Evolutionary conservation across 37 sponge, comb jelly and placozoan genomes (phyloP), one percentile per base, ranked within the genome.

Genomic region (Halichondria panicea): DNA sequence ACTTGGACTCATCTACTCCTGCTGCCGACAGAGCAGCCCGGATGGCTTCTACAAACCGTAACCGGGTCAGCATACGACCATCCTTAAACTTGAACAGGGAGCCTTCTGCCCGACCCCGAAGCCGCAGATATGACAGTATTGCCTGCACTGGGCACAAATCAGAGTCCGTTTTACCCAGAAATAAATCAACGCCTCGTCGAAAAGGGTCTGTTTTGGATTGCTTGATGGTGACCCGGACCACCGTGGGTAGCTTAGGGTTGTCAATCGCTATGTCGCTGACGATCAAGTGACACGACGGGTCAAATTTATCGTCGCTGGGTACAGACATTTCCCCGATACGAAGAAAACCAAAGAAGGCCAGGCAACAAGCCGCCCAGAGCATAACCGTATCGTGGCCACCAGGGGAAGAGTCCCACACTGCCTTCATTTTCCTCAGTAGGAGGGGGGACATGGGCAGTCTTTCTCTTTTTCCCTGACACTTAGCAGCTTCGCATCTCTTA

Each of bases 271-370:
- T 22, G 61, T 72, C 82, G 27, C 41, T 36, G 36, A 37, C 27
- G 0, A 56, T 4, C 0, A 81, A 37, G 40, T 81, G 60, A n/a
- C 15, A 24, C 4, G 19, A 9, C n/a, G n/a, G n/a, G 40, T 81
- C 54, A 22, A 69, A 80, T 1, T 40, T 12, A 4, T 30, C n/a
- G 27, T 31, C 19, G 12, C 59, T 36, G 3, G 76, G 70, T 0
- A 36, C 43, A 7, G 43, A 13, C 1, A 77, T 39, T 31, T 76
- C 78, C 18, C 71, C 77, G 0, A 65, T 36, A 7, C 85, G 27
- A 31, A 84, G 66, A 61, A 84, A 84, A 3, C 78, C 78, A 39
- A 69, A 76, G 41, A 70, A 84, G 1, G 63, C 46, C 8, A 71
- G 43, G 4, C 11, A 7, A 22, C 40, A 33, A 33, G 85, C 77